phyloP scores from a whole-genome alignment of 2,797 vertebrate genomes.

The Cygnus olor region DNA sequence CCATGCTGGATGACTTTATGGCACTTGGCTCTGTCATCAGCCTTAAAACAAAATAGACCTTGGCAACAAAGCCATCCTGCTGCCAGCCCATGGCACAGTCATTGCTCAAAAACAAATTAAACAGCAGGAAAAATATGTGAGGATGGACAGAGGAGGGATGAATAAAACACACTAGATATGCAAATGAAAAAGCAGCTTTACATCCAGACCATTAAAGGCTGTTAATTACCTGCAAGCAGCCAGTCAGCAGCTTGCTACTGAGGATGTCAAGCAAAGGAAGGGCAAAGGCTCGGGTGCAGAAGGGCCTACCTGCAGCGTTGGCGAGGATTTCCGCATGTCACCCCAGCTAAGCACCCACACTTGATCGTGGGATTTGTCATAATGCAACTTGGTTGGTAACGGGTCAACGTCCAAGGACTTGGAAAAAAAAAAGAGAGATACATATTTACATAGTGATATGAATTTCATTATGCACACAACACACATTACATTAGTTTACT shows the following conservation, averaged over 20 bases:
- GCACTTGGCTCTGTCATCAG: conserved; percentile 1
- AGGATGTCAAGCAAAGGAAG: not conserved
- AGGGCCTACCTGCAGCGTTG: conserved; percentile 88
- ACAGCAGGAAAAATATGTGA: conserved; percentile 48
- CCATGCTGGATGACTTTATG: not conserved
- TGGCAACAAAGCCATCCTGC: conserved; percentile 15
- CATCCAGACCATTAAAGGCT: not conserved
- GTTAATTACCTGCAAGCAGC: conserved; percentile 4
- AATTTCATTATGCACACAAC: not conserved
- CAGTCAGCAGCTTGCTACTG: not conserved
- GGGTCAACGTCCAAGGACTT: conserved; percentile 91
- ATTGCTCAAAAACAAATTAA: conserved; percentile 49
- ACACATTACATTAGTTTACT: not conserved
- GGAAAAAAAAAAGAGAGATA: conserved; percentile 30
- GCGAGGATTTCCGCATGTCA: conserved; percentile 81
- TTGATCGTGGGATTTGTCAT: conserved; percentile 98
- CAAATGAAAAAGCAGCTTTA: conserved; percentile 25
- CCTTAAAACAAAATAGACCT: conserved; percentile 19
- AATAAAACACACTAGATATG: not conserved
- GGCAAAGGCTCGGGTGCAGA: not conserved
- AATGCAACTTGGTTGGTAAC: conserved; percentile 90
- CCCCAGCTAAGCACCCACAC: conserved; percentile 96
- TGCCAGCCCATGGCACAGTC: conserved; percentile 22
- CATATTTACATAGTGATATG: not conserved
- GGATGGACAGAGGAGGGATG: not conserved